Evolutionary conservation across 2,797 vertebrate genomes (phyloP).

Genomic region (Lithobates sylvaticus): DNA sequence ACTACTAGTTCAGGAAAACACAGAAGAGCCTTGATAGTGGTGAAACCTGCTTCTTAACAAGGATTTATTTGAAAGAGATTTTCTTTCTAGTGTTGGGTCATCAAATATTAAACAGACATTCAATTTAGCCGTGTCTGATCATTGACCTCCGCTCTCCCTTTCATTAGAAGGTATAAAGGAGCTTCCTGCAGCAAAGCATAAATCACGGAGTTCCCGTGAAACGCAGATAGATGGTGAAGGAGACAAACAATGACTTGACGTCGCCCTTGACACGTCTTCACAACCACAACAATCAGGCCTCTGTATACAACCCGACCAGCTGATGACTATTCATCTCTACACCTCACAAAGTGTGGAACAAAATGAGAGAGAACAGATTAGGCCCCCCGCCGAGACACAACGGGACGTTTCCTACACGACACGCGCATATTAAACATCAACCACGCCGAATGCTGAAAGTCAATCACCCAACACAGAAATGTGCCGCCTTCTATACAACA

Average conservation of each 20-base stretch:
- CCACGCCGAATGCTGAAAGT: not conserved
- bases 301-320: not conserved
- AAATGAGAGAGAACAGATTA: constrained; percentile 29
- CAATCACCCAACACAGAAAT: not conserved
- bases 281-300: not conserved
- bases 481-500: too few relatives aligned
- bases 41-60: too few relatives aligned
- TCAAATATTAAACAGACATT: not conserved
- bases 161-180: not conserved
- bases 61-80: too few relatives aligned
- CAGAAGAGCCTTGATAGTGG: too few relatives aligned
- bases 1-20: too few relatives aligned
- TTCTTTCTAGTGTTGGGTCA: not conserved
- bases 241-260: not conserved
- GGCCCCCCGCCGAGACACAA: constrained; percentile 18
- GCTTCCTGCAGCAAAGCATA: not conserved
- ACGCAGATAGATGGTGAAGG: not conserved
- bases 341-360: constrained; percentile 10
- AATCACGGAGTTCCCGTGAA: not conserved
- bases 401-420: not conserved
- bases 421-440: constrained; percentile 10
- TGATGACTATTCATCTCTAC: not conserved
- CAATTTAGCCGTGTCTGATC: not conserved
- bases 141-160: not conserved
- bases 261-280: constrained; percentile 12